Conservation (phyloP, 2,113 vertebrate species). For the Oryzias javanicus region DNA sequence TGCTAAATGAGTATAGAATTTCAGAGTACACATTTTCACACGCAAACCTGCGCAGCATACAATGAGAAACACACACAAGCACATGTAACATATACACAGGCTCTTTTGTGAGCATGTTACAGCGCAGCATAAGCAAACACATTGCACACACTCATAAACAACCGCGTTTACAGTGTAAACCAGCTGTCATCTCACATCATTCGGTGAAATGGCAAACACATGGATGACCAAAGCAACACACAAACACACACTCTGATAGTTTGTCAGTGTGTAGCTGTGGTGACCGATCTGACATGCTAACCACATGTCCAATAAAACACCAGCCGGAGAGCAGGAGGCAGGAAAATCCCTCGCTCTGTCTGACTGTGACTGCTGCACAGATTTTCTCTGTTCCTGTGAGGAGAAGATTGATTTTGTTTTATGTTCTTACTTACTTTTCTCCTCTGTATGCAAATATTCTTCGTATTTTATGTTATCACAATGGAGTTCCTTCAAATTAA, state of each 20-base stretch:
- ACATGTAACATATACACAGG: too few relatives aligned
- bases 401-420: too few relatives aligned
- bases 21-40: too few relatives aligned
- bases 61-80: too few relatives aligned
- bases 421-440: too few relatives aligned
- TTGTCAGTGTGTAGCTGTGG: constrained; percentile 50
- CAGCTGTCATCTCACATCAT: constrained; percentile 38
- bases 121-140: too few relatives aligned
- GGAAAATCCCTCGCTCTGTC: constrained; percentile 50
- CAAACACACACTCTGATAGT: constrained; percentile 10
- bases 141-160: constrained; percentile 31
- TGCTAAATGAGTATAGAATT: too few relatives aligned
- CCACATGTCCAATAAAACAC: constrained; percentile 68
- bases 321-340: constrained; percentile 44
- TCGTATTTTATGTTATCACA: too few relatives aligned
- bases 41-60: too few relatives aligned
- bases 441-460: too few relatives aligned
- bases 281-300: constrained; percentile 55
- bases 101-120: too few relatives aligned
- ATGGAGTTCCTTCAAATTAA: too few relatives aligned
- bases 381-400: neutral
- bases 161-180: constrained; percentile 33
- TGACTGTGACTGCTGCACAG: constrained; percentile 4
- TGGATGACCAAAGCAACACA: constrained; percentile 13
- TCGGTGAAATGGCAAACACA: constrained; percentile 27